These are phyloP conservation scores for Drosophila novamexicana DNA, from an alignment of 1,140 invertebrate species.

Conservation along the genomic window DNA sequence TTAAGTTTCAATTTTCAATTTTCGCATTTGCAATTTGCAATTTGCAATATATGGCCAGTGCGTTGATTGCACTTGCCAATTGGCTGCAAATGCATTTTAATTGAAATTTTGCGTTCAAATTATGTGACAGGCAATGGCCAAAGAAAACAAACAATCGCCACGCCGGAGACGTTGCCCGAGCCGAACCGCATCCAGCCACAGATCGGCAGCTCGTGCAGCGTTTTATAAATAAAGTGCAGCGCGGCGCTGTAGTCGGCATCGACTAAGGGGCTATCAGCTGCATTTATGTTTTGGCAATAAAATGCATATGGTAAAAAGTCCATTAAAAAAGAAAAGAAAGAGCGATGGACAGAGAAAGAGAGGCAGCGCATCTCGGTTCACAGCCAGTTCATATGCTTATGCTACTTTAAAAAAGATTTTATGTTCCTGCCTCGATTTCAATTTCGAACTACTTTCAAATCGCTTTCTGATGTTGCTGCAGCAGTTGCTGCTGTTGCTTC, in stretches of 20 bases:
- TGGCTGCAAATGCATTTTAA: slow-evolving; percentile 49
- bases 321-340: slow-evolving; percentile 63
- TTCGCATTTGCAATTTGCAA: slow-evolving; percentile 13
- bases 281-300: slow-evolving; percentile 80
- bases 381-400: slow-evolving; percentile 65
- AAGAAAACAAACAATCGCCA: slow-evolving; percentile 67
- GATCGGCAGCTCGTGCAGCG: slow-evolving; percentile 33
- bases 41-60: slow-evolving; percentile 8
- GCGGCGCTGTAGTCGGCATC: background rate
- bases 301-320: slow-evolving; percentile 75
- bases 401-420: slow-evolving; percentile 73
- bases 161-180: slow-evolving; percentile 5
- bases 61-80: slow-evolving; percentile 34
- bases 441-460: slow-evolving; percentile 73
- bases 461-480: slow-evolving; percentile 43
- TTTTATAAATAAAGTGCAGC: slow-evolving; percentile 55
- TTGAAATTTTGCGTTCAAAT: slow-evolving; percentile 59
- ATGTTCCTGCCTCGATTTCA: slow-evolving; percentile 63
- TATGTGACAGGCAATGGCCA: slow-evolving; percentile 70
- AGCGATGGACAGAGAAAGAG: slow-evolving; percentile 12
- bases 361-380: slow-evolving; percentile 37
- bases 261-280: slow-evolving; percentile 39
- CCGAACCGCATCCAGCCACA: slow-evolving; percentile 19
- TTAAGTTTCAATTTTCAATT: slow-evolving; percentile 73
- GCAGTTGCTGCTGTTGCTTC: slow-evolving; percentile 7